phyloP scores from a whole-genome alignment of 2,797 vertebrate species.

The Brachyrhaphis roseni region DNA sequence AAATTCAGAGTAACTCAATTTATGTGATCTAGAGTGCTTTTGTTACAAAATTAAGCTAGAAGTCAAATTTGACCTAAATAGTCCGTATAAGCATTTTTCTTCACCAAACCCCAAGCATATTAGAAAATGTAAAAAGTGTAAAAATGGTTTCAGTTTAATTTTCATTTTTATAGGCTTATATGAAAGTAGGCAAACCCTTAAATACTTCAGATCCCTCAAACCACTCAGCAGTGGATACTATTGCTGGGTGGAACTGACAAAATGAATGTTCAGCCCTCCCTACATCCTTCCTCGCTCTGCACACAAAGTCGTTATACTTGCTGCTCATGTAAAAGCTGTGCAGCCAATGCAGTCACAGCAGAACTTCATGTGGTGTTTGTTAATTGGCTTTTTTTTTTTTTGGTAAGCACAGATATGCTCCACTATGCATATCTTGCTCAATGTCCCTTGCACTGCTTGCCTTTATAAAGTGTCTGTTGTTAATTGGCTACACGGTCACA shows the following conservation, averaged over 20 bases:
- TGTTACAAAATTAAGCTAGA: conserved; percentile 1
- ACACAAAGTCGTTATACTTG: conserved; percentile 50
- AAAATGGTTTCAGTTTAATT: conserved; percentile 3
- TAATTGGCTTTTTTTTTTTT: conserved; percentile 68
- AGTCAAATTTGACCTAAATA: conserved; percentile 7
- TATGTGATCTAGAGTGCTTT: neutral
- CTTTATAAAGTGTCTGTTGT: conserved; percentile 69
- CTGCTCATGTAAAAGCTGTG: conserved; percentile 63
- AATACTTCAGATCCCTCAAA: conserved; percentile 15
- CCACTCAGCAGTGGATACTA: conserved; percentile 20
- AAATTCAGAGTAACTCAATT: conserved; percentile 20
- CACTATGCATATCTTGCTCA: conserved; percentile 76
- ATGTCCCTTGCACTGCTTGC: conserved; percentile 65
- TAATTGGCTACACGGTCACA: conserved; percentile 81
- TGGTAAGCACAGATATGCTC: conserved; percentile 75
- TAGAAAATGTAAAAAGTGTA: neutral
- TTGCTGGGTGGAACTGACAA: conserved; percentile 25
- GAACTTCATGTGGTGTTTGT: conserved; percentile 74
- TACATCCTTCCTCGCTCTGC: conserved; percentile 20
- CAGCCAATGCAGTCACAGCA: conserved; percentile 57
- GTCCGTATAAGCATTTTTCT: neutral
- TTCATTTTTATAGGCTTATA: neutral
- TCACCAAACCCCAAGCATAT: neutral
- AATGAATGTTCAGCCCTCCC: conserved; percentile 29
- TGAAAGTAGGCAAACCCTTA: conserved; percentile 19